Evolutionary conservation across 2,797 vertebrate genomes (phyloP).

Genomic region (Helostoma temminkii): DNA sequence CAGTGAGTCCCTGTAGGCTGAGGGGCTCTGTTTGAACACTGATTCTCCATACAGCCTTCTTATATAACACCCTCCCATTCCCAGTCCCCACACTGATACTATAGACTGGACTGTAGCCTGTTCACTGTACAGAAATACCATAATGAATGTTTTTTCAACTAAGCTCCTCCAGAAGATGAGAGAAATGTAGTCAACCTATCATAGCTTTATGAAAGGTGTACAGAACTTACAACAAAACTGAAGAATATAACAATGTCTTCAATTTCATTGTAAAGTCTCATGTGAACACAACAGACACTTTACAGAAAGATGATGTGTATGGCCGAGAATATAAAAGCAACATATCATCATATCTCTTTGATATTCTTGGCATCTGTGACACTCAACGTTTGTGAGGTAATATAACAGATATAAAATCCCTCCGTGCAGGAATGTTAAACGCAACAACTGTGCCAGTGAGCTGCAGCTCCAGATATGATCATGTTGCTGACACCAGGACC

Average conservation of each 20-base stretch:
- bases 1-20: conserved; percentile 47
- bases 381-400: conserved; percentile 33
- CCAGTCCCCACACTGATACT: conserved; percentile 55
- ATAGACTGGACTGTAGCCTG: conserved; percentile 61
- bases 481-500: conserved; percentile 19
- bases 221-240: conserved; percentile 3
- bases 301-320: background rate
- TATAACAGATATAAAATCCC: conserved; percentile 35
- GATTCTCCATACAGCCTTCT: conserved; percentile 42
- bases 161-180: conserved; percentile 2
- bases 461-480: conserved; percentile 18
- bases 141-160: conserved; percentile 10
- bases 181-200: background rate
- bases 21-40: conserved; percentile 40
- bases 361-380: conserved; percentile 27
- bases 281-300: background rate
- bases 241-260: conserved; percentile 1
- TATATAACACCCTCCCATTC: conserved; percentile 56
- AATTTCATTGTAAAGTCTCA: conserved; percentile 2
- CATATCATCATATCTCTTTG: conserved; percentile 11
- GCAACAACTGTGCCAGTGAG: conserved; percentile 11
- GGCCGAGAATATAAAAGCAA: conserved; percentile 6
- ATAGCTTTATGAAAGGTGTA: background rate
- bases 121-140: conserved; percentile 51
- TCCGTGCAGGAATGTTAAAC: conserved; percentile 29